Evolutionary conservation across 2,888 invertebrate species (phyloP).

Genomic region (Coenonympha glycerion): DNA sequence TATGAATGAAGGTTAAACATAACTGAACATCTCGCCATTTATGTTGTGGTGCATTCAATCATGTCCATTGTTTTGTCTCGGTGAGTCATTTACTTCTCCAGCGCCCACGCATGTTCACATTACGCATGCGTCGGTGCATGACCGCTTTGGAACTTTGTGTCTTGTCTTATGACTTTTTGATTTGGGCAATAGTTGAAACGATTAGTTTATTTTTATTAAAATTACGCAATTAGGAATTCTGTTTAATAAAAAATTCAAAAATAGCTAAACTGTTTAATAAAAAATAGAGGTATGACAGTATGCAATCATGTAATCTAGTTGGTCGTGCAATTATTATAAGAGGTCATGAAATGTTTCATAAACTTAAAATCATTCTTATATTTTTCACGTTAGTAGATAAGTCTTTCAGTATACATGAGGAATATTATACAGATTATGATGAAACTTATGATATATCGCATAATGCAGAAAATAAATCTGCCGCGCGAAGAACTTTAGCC

Average conservation of each 20-base stretch:
- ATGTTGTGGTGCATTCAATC: slow-evolving; percentile 4
- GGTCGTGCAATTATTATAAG: not conserved
- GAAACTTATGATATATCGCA: not conserved
- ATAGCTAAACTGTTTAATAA: no score
- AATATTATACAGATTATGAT: slow-evolving; percentile 35
- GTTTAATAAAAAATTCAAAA: no score
- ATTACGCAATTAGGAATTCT: not conserved
- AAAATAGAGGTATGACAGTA: no score
- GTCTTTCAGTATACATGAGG: slow-evolving; percentile 34
- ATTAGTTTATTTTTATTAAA: not conserved
- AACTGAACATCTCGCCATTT: not conserved
- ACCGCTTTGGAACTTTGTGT: slow-evolving; percentile 34
- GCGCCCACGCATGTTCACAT: slow-evolving; percentile 42
- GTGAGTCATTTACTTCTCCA: slow-evolving; percentile 28
- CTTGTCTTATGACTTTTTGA: slow-evolving; percentile 25
- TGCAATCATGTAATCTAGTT: slow-evolving; percentile 3
- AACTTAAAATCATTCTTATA: slow-evolving; percentile 10
- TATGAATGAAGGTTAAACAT: not conserved
- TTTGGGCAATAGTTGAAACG: not conserved
- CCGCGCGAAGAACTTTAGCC: slow-evolving; percentile 7
- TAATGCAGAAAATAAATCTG: not conserved
- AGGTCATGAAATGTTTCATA: not conserved
- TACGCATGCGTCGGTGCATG: slow-evolving; percentile 40
- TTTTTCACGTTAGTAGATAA: slow-evolving; percentile 25
- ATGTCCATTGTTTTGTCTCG: slow-evolving; percentile 9